Evolutionary conservation across 2,888 invertebrate genomes (phyloP), one percentile per base, ranked within the genome.

Genomic region (Drosophila pseudotalamancana): DNA sequence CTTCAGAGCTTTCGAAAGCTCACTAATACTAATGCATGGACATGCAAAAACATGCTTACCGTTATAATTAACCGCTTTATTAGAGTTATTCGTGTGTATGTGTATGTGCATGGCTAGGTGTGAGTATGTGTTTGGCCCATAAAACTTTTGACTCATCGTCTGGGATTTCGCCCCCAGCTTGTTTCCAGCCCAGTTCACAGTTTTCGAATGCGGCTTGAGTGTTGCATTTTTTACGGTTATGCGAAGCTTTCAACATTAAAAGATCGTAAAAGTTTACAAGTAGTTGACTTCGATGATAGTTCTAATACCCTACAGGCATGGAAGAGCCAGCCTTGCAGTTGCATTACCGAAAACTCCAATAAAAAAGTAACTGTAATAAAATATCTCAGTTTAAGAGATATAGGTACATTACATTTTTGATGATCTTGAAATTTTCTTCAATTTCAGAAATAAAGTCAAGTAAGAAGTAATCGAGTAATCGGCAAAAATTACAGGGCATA

Each of bases 201-300:
- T 54, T 53, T 64, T 42, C 11, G 19, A 46, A 50, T 32, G 12
- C 42, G 25, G 48, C 51, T 48, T 6, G 14, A 12, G 4, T 42
- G 42, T 39, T 56, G 37, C 66, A 65, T 51, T 55, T 72, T 81
- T 84, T 68, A 87, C 54, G 82, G 64, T 77, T 84, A 81, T 77
- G 68, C 51, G 63, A 77, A 78, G 83, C 83, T 71, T 48, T 67
- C 60, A 65, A 51, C 83, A 87, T 87, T 84, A 84, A 84, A 87
- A 84, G 21, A 59, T 62, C 82, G 60, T 81, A 69, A 86, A 84
- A 74, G 45, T 43, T 48, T 51, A 51, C 12, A 37, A 43, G 64
- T 61, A 75, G 61, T 63, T 60, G 57, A 43, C 53, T 72, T 48
- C 46, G 63, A 59, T 40, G 45, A 37, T 49, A 27, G 29, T 34